A percentile compares a stretch with the other conserved stretches of the same genome.
Evolutionary conservation across 1,140 invertebrate genomes (phyloP).

Genomic region (Drosophila oshimai): DNA sequence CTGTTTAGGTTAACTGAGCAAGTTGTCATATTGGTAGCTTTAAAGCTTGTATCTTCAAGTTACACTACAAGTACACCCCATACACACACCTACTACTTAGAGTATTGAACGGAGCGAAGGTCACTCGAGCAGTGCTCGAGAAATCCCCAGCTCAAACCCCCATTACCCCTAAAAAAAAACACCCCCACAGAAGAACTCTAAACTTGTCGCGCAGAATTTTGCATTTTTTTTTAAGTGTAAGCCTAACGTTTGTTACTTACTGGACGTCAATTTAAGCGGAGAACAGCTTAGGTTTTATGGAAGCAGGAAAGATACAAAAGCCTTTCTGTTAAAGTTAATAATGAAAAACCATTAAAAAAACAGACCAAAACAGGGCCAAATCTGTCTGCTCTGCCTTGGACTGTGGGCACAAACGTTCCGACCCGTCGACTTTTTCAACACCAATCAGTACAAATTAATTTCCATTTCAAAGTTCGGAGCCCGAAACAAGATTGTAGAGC

Average conservation of each 20-base stretch:
- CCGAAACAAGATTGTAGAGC: conserved; percentile 19
- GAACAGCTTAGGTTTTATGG: conserved; percentile 35
- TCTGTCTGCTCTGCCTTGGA: conserved; percentile 8
- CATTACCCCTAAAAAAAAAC: conserved; percentile 21
- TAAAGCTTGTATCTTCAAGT: conserved; percentile 79
- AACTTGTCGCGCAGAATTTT: conserved; percentile 75
- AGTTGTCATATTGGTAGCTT: conserved; percentile 79
- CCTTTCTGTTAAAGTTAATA: conserved; percentile 12
- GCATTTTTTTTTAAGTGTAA: conserved; percentile 75
- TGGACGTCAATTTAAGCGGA: conserved; percentile 60
- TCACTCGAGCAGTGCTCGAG: conserved; percentile 61
- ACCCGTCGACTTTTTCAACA: conserved; percentile 36
- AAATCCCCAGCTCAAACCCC: background rate
- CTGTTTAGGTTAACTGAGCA: conserved; percentile 74
- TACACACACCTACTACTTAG: conserved; percentile 60
- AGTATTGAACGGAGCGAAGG: conserved; percentile 63
- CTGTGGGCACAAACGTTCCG: conserved; percentile 34
- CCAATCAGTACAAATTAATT: conserved; percentile 80
- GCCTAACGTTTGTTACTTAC: conserved; percentile 64
- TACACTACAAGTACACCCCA: conserved; percentile 51
- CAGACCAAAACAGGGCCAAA: conserved; percentile 46
- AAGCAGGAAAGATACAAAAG: conserved; percentile 34
- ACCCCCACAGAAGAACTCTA: conserved; percentile 18
- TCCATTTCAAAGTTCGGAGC: conserved; percentile 68
- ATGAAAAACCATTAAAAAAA: conserved; percentile 24